phyloP scores from a whole-genome alignment of 23 tunicate species.

The Halocynthia aurantium region DNA sequence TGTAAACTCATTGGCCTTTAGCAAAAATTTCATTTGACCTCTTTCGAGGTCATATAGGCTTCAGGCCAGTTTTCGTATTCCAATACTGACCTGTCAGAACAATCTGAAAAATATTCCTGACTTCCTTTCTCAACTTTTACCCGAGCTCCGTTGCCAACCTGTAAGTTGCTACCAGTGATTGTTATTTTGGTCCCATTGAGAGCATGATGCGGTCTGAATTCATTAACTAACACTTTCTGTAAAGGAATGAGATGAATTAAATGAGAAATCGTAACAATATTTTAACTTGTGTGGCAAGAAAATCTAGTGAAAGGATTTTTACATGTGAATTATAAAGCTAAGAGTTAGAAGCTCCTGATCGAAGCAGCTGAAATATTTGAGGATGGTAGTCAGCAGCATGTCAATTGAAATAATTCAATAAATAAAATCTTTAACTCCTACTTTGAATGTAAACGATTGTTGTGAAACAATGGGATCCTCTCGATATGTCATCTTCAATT shows the following conservation, averaged over 20 bases:
- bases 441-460: slow-evolving; percentile 13
- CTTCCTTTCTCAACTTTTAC: neutral
- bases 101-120: neutral
- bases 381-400: too few relatives aligned
- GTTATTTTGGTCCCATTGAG: slow-evolving; percentile 7
- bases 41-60: too few relatives aligned
- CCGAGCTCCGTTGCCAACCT: slow-evolving; percentile 14
- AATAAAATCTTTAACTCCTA: neutral
- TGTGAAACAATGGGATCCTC: neutral
- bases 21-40: too few relatives aligned
- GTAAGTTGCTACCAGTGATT: neutral
- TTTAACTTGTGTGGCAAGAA: too few relatives aligned
- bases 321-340: too few relatives aligned
- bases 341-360: too few relatives aligned
- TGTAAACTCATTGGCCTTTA: too few relatives aligned
- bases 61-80: too few relatives aligned
- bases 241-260: neutral
- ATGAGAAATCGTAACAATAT: neutral
- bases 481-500: slow-evolving; percentile 1
- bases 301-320: too few relatives aligned
- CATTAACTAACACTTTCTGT: slow-evolving; percentile 6
- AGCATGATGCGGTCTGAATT: slow-evolving; percentile 9
- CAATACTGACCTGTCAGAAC: slow-evolving; percentile 4
- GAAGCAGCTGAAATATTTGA: too few relatives aligned
- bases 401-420: too few relatives aligned